Base-by-base conservation (phyloP, 2,113 vertebrate genomes). In the Saguinus imperator region DNA sequence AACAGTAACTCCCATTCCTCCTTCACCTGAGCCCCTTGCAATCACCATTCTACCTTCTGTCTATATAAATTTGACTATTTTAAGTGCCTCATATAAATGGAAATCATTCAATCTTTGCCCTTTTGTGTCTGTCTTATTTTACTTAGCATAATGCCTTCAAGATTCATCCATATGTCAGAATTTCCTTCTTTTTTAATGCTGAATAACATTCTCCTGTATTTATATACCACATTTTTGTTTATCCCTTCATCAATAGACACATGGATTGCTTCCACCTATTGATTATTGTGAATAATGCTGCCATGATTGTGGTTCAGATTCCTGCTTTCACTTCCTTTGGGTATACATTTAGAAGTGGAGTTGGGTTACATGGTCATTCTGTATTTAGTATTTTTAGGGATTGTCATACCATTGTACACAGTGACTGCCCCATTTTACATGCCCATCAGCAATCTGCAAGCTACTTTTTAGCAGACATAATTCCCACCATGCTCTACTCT, bases 121-220 rank as follows among this genome's bases (percentile, higher is more conserved):
- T 79, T 82, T 48, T 55, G 18, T 73, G 40, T 48, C 40, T 40
- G 58, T 18, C 58, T 68, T 89, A 72, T 87, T 91, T 94, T n/a
- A 55, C 68, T 52, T 48, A 83, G 21, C 27, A 66, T 6, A 35
- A 0, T 66, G 37, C 43, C 84, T 64, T 95, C 70, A 64, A 4
- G 48, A 4, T 66, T 87, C 50, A 55, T 52, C 73, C 32, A 20
- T 40, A 37, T 88, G 43, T 50, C 9, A 50, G 57, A 88, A 40
- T 55, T 75, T 68, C 21, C 40, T 68, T 84, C 32, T 57, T 94
- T 76, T 89, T 64, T 80, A 35, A 48, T 37, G 35, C 50, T 58
- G 45, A 92, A 17, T 89, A 70, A 13, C 80, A 70, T 35, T 89
- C 52, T 17, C 5, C 45, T 66, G 8, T 75, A 35, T 29, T 9